Percentiles rank a stretch among this genome's conserved stretches.
phyloP scores from a whole-genome alignment of 2,113 vertebrate species.

The Cisticola juncidis region DNA sequence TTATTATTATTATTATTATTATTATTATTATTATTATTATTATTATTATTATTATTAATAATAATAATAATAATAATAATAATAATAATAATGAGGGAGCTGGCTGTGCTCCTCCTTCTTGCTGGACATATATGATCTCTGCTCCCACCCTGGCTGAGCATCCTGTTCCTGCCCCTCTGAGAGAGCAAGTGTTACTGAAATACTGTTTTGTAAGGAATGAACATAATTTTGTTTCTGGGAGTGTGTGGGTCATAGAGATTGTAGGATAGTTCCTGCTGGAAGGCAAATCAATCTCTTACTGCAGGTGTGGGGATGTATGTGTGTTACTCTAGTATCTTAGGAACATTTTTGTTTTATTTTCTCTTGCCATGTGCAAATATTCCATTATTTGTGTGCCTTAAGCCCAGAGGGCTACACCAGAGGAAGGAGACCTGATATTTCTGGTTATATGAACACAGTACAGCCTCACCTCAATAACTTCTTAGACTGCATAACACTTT shows the following conservation, averaged over 20 bases:
- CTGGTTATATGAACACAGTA: background rate
- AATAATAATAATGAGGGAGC: background rate
- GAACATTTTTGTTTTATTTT: background rate
- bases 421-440: background rate
- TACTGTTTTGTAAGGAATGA: background rate
- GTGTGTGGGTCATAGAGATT: background rate
- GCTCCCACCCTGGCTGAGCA: background rate
- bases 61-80: no score
- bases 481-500: background rate
- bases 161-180: background rate
- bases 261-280: background rate
- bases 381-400: background rate
- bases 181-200: background rate
- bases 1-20: no score
- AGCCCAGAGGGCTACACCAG: background rate
- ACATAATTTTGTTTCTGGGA: background rate
- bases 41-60: no score
- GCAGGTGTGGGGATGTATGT: fast-evolving
- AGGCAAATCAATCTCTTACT: background rate
- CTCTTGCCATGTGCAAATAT: background rate
- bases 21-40: no score
- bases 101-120: background rate
- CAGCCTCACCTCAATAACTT: background rate
- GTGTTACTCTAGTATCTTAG: background rate
- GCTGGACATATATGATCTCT: background rate